These are phyloP conservation scores for Bambusicola thoracicus DNA, from an alignment of 2,113 vertebrate species.

Conservation along the genomic window DNA sequence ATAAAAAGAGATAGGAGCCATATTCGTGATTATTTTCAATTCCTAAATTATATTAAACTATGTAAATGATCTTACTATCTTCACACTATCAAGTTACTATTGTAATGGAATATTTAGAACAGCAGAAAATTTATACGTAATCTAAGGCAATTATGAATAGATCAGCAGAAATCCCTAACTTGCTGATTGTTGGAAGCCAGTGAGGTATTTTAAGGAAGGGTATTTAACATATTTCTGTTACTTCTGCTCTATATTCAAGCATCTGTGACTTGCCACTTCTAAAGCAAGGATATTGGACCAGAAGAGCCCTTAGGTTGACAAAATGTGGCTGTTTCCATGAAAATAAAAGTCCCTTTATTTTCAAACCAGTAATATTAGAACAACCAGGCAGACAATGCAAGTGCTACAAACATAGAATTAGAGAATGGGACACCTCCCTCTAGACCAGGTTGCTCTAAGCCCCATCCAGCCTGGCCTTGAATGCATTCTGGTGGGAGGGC, in stretches of 20 bases:
- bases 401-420: background rate
- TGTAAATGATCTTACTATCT: background rate
- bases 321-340: background rate
- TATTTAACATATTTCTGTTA: background rate
- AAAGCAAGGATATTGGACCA: background rate
- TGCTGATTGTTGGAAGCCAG: background rate
- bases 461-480: no score
- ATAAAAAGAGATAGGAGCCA: background rate
- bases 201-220: background rate
- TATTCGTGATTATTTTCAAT: background rate
- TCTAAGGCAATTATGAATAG: background rate
- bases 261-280: background rate
- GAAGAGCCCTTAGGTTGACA: background rate
- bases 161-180: background rate
- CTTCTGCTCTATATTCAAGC: background rate
- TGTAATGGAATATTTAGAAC: background rate
- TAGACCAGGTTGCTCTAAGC: no score
- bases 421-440: no score
- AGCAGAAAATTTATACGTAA: background rate
- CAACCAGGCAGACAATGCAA: background rate
- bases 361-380: background rate
- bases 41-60: background rate
- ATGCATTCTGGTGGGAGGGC: no score
- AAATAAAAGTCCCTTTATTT: background rate
- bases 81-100: background rate